Percentiles rank a stretch among this genome's conserved stretches.
These are phyloP conservation scores for Leptopilina boulardi DNA, from an alignment of 1,140 invertebrate species.

Conservation along the genomic window DNA sequence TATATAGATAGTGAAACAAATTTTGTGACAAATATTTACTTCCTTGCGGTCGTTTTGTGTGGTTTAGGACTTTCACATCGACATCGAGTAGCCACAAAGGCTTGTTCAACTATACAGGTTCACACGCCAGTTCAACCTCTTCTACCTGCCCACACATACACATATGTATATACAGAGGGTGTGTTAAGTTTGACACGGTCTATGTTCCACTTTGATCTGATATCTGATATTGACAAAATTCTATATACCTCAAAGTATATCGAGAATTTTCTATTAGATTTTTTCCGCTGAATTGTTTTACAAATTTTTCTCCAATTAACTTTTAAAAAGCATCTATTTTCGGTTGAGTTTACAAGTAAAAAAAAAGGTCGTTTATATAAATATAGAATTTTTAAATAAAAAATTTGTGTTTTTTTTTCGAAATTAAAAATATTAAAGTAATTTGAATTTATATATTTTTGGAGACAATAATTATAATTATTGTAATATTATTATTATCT, in stretches of 20 bases:
- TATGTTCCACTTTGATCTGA: slow-evolving; percentile 44
- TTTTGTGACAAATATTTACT: slow-evolving; percentile 52
- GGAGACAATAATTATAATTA: too few relatives aligned
- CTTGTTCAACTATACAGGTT: slow-evolving; percentile 43
- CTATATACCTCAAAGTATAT: background rate
- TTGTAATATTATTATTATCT: too few relatives aligned
- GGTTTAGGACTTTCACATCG: slow-evolving; percentile 50
- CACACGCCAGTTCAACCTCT: slow-evolving; percentile 47
- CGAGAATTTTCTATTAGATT: background rate
- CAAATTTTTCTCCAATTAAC: background rate
- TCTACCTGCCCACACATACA: slow-evolving; percentile 28
- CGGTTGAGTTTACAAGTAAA: background rate
- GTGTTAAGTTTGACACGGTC: slow-evolving; percentile 9
- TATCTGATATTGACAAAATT: slow-evolving; percentile 54
- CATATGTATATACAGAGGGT: too few relatives aligned
- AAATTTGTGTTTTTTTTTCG: too few relatives aligned
- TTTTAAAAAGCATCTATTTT: too few relatives aligned
- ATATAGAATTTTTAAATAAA: too few relatives aligned
- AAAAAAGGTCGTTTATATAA: background rate
- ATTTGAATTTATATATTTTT: too few relatives aligned
- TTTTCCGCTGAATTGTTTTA: background rate
- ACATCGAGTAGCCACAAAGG: slow-evolving; percentile 46
- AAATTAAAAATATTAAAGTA: too few relatives aligned
- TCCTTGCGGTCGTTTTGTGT: slow-evolving; percentile 44
- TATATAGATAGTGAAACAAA: slow-evolving; percentile 33